Base-by-base conservation (phyloP, 2,888 invertebrate species). In the Heliconius aoede region DNA sequence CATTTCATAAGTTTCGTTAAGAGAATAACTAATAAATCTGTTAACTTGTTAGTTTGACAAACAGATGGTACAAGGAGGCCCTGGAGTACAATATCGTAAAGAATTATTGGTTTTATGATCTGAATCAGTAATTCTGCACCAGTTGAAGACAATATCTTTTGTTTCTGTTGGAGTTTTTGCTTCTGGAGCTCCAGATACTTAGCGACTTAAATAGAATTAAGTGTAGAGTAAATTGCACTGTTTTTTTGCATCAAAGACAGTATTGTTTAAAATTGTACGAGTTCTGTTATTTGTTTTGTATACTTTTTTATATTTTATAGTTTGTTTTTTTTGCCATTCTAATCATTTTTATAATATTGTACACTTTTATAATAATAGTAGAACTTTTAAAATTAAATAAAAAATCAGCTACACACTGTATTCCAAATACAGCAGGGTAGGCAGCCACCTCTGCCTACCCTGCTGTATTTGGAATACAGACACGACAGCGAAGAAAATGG, bases 1-100 rank as follows among this genome's bases (percentile, higher is more conserved):
- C 71, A 75, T 69, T 73, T 68, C 62, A 21, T 69, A 76, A 77
- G 64, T 79, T 79, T 77, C n/a, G 69, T 74, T 74, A 51, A 32
- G 73, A 72, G 68, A 76, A 74, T 79, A 67, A 69, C 76, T 78
- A 74, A 78, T 84, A 83, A 82, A 82, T 84, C 82, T 81, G 81
- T 80, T 78, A 77, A 78, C 73, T 32, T 72, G 78, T 77, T 80
- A 82, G 79, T 82, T 82, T 83, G 81, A 81, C 84, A 83, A 82
- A 83, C 82, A 83, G 82, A 81, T 80, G 83, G 79, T 82, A 74
- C 79, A 76, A 83, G 80, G 76, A 82, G 80, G 79, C 83, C 83
- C 84, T 72, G 40, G 83, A 82, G 85, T 75, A 77, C 80, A 80
- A 80, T 79, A 78, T 73, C 74, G 80, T 79, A 82, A 80, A 78